phyloP scores from a whole-genome alignment of 2,113 vertebrate species.

The Pollimyrus isidori region DNA sequence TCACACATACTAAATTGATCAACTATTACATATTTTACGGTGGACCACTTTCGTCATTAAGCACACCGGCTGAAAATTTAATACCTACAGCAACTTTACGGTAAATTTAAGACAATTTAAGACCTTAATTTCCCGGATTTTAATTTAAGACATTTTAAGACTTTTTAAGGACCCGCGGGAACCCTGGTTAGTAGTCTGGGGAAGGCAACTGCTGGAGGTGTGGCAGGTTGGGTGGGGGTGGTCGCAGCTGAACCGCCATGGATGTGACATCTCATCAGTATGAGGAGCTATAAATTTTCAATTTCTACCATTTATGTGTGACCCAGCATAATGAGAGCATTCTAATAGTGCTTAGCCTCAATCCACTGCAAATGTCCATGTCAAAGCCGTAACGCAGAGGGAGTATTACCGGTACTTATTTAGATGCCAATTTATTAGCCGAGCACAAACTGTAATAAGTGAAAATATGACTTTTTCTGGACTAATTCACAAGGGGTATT shows the following conservation, averaged over 20 bases:
- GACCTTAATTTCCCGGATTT: too few relatives aligned
- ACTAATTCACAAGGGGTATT: not conserved
- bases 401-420: not conserved
- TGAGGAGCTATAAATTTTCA: not conserved
- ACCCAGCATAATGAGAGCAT: not conserved
- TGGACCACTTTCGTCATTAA: too few relatives aligned
- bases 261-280: not conserved
- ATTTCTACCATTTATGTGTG: not conserved
- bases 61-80: too few relatives aligned
- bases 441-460: not conserved
- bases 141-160: too few relatives aligned
- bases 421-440: slow-evolving; percentile 2
- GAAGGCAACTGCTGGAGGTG: not conserved
- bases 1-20: too few relatives aligned
- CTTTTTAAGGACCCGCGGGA: too few relatives aligned
- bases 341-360: slow-evolving; percentile 1
- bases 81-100: too few relatives aligned
- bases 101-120: too few relatives aligned
- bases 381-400: not conserved
- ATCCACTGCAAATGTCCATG: not conserved
- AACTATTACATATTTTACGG: too few relatives aligned
- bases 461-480: not conserved
- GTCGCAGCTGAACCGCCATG: not conserved
- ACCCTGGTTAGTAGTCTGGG: too few relatives aligned
- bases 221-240: not conserved